phyloP scores from a whole-genome alignment of 1,140 invertebrate species.

The Telenomus remus region DNA sequence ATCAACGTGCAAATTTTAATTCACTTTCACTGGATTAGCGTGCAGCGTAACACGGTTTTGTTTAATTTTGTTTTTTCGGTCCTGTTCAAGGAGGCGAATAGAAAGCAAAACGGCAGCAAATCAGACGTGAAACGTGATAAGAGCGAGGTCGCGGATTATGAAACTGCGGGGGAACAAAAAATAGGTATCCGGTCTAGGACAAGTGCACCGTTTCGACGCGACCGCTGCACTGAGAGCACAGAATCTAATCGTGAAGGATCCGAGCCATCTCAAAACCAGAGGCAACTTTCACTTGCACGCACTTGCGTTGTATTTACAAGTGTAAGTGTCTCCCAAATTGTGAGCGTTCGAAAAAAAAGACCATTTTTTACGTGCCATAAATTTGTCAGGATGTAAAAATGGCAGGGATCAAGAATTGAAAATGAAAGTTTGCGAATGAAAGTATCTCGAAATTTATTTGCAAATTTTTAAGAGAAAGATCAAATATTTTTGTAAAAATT shows the following conservation, averaged over 20 bases:
- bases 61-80: constrained; percentile 28
- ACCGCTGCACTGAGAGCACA: constrained; percentile 49
- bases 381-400: constrained; percentile 16
- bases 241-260: constrained; percentile 57
- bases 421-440: constrained; percentile 29
- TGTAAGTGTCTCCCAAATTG: constrained; percentile 27
- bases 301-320: constrained; percentile 36
- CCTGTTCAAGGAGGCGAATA: constrained; percentile 18
- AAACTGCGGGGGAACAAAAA: constrained; percentile 22
- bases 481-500: too few relatives aligned
- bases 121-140: constrained; percentile 6
- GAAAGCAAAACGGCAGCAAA: constrained; percentile 26
- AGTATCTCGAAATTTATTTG: constrained; percentile 14
- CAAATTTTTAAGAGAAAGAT: background rate
- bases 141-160: constrained; percentile 12
- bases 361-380: background rate
- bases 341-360: background rate
- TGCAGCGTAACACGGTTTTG: constrained; percentile 18
- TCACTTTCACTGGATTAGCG: constrained; percentile 38
- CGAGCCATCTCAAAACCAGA: constrained; percentile 51
- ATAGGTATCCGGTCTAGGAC: background rate
- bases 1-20: background rate
- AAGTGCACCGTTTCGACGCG: constrained; percentile 13
- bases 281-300: constrained; percentile 65
- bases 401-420: constrained; percentile 10